Percentiles rank a stretch among this genome's conserved stretches.
Evolutionary conservation across 2,888 invertebrate genomes (phyloP).

Genomic region (Eurytoma adleriae): DNA sequence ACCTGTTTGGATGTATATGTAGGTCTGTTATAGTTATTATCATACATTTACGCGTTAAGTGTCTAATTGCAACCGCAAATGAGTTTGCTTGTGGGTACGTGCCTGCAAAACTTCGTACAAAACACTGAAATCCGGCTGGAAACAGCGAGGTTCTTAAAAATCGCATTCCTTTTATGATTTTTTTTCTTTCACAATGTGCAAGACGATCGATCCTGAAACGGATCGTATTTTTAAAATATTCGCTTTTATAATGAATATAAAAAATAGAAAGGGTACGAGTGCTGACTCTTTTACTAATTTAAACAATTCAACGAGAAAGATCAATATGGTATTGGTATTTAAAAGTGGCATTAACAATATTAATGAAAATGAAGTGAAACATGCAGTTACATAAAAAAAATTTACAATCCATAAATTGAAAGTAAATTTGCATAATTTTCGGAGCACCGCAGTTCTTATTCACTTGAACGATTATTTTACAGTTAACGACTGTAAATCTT

Average conservation of each 20-base stretch:
- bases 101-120: conserved; percentile 69
- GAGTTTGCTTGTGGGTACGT: conserved; percentile 61
- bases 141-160: conserved; percentile 63
- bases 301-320: too few species aligned
- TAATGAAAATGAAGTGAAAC: too few species aligned
- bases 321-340: too few species aligned
- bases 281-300: too few species aligned
- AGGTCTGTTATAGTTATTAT: not conserved
- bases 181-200: conserved; percentile 21
- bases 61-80: conserved; percentile 45
- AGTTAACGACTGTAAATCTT: too few species aligned
- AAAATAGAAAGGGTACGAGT: too few species aligned
- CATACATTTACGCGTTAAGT: conserved; percentile 17
- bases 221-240: conserved; percentile 18
- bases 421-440: too few species aligned
- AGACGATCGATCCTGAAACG: conserved; percentile 53
- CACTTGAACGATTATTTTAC: too few species aligned
- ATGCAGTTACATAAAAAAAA: too few species aligned
- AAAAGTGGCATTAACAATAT: too few species aligned
- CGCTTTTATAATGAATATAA: not conserved
- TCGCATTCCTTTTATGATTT: conserved; percentile 62
- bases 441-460: too few species aligned
- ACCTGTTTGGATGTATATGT: not conserved
- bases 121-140: conserved; percentile 60
- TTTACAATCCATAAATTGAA: too few species aligned